These are phyloP conservation scores for Gobionotothen gibberifrons DNA, from an alignment of 2,797 vertebrate species.

Conservation along the genomic window DNA sequence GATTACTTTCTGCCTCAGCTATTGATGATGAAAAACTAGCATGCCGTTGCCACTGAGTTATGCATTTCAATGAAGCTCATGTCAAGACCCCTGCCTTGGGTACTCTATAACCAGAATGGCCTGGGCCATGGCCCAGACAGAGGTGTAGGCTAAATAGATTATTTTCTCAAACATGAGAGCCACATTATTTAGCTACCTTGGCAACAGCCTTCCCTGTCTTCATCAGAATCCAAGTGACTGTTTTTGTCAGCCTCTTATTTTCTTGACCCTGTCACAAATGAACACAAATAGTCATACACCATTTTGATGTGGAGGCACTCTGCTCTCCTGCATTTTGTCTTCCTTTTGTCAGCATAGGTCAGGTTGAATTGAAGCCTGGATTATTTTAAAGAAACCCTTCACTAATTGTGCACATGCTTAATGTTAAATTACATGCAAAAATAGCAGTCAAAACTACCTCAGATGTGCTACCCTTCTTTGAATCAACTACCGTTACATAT, in stretches of 20 bases:
- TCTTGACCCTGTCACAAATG: slow-evolving; percentile 52
- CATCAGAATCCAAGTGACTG: slow-evolving; percentile 51
- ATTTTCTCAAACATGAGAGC: slow-evolving; percentile 58
- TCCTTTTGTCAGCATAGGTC: background rate
- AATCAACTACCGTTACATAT: background rate
- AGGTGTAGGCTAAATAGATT: slow-evolving; percentile 70
- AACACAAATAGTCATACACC: slow-evolving; percentile 27
- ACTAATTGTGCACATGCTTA: background rate
- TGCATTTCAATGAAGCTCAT: slow-evolving; percentile 85
- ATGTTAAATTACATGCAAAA: background rate
- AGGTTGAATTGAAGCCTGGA: background rate
- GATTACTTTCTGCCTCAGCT: slow-evolving; percentile 77
- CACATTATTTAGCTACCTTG: slow-evolving; percentile 63
- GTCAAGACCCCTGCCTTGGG: slow-evolving; percentile 67
- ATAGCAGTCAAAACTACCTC: background rate
- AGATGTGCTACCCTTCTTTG: background rate
- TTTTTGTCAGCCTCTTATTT: slow-evolving; percentile 63
- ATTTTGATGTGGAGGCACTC: background rate
- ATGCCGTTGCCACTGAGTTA: slow-evolving; percentile 69
- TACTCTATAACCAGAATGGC: slow-evolving; percentile 71
- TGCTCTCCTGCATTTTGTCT: slow-evolving; percentile 4
- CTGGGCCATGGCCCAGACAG: slow-evolving; percentile 55
- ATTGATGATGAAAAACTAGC: slow-evolving; percentile 81
- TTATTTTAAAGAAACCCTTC: slow-evolving; percentile 8
- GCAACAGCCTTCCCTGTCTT: slow-evolving; percentile 52